Evolutionary conservation across 37 sponge, comb jelly and placozoan species (phyloP), one percentile per base, ranked within the genome.

Genomic region (Beroe ovata): DNA sequence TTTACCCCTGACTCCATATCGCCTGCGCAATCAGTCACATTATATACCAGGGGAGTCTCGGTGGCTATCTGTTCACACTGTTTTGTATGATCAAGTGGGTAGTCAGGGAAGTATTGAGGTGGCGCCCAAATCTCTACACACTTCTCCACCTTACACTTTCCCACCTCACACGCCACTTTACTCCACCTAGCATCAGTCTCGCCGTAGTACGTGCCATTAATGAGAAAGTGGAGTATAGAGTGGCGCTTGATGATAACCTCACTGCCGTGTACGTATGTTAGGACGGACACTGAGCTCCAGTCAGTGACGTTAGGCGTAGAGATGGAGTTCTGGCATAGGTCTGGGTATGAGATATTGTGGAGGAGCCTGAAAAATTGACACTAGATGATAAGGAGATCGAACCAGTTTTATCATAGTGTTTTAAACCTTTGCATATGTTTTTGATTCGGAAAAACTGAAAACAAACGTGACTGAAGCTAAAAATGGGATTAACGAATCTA

Each of bases 61-160:
- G 23, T 25, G 3, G 29, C 29, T 4, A 62, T 25, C 21, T 26
- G 23, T 23, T 62, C 63, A 41, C 84, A 77, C 28, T 77, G 84
- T 36, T 4, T 42, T 54, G 8, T 35, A 1, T 39, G 8, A 19
- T 4, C 28, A 1, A 77, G 54, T 29, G 20, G 8, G 38, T 77
- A 77, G 1, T 33, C 28, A 40, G 84, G 84, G 41, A 77, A 41
- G 36, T 32, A 23, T 4, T 23, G 54, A 28, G 54, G 28, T 19
- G 84, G 84, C 1, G 84, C 84, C 22, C 38, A 42, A 1, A 77
- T 41, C n/a, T 33, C 33, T 8, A 77, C 84, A 77, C 84, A 77
- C 28, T 77, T 77, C 47, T 77, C 54, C 54, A 77, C 54, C 84
- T 77, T 77, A 41, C 84, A 77, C 38, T 42, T 19, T 2, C 84